phyloP scores from a whole-genome alignment of 1,140 invertebrate genomes.

The Lamellibrachia luymesi region DNA sequence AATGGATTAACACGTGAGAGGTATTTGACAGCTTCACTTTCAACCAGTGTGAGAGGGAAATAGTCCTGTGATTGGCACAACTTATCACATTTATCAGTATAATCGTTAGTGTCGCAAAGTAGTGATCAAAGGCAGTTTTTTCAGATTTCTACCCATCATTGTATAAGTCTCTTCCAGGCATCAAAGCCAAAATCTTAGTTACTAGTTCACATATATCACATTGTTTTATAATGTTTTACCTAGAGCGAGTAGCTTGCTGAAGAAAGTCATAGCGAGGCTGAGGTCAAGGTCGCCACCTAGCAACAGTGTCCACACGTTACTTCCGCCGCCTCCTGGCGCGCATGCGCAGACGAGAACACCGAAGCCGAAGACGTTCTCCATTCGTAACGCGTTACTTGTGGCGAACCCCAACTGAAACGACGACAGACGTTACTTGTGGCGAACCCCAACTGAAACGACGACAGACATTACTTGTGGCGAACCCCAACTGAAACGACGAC shows the following conservation, averaged over 20 bases:
- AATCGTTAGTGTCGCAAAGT: no score
- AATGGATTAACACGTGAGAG: no score
- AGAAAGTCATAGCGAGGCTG: conserved; percentile 57
- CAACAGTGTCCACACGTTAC: conserved; percentile 59
- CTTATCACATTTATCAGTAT: no score
- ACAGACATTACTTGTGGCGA: background rate
- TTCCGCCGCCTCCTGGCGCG: conserved; percentile 58
- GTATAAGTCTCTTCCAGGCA: background rate
- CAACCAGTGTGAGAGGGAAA: no score
- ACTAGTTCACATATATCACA: no score
- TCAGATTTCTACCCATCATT: no score
- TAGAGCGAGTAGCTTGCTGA: conserved; percentile 20
- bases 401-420: background rate
- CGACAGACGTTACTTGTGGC: background rate
- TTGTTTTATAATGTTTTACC: background rate
- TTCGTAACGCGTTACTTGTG: background rate
- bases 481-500: background rate
- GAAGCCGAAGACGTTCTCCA: conserved; percentile 34
- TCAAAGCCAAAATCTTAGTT: background rate
- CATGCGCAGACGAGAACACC: conserved; percentile 58
- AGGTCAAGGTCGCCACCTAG: conserved; percentile 59
- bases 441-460: background rate
- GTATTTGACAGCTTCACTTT: no score
- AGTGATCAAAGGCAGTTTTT: no score
- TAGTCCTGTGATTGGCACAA: no score